Base-by-base conservation (phyloP, 2,888 invertebrate species). In the Villa cingulata region DNA sequence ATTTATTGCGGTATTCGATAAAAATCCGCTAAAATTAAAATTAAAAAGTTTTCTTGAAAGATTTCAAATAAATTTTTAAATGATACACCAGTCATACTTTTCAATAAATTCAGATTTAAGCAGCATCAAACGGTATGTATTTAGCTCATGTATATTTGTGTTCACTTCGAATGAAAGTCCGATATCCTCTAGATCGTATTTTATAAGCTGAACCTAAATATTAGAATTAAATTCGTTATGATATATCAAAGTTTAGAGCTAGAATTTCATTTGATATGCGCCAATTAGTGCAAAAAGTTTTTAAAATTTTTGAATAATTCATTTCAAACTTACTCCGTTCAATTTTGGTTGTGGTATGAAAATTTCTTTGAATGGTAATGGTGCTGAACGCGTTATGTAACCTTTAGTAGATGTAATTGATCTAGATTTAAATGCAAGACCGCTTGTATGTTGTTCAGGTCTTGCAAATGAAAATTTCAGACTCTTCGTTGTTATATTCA, bases 91-190 rank as follows among this genome's bases (percentile, higher is more conserved):
- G 23, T 4, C 5, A 17, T 59, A 69, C 68, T 69, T 69, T 50
- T 68, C 68, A 58, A 65, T 65, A 29, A 67, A 65, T 46, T 68
- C 68, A 1, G 68, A 67, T 51, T 69, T 68, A 2, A 68, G 56
- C 37, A 69, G 53, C 65, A 69, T 65, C 29, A 63, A 60, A 4
- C 66, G 59, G 42, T 68, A 66, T 52, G 64, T 69, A 48, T 65
- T 65, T 1, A 68, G 52, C 37, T 68, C 66, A 45, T 66, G 62
- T 0, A 66, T 58, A 48, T 68, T 67, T 17, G 67, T 66, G 45
- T 63, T 66, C 12, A 66, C 54, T 9, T 60, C 56, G 39, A 67
- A 48, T 1, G 62, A 63, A 9, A 68, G 59, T 4, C 69, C 68
- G 41, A 69, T 51, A 50, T 68, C 68, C 3, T 64, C 60, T 14